Percentiles rank a stretch among this genome's conserved stretches.
These are phyloP conservation scores for Podotricha telesiphe DNA, from an alignment of 2,888 invertebrate species.

Conservation along the genomic window DNA sequence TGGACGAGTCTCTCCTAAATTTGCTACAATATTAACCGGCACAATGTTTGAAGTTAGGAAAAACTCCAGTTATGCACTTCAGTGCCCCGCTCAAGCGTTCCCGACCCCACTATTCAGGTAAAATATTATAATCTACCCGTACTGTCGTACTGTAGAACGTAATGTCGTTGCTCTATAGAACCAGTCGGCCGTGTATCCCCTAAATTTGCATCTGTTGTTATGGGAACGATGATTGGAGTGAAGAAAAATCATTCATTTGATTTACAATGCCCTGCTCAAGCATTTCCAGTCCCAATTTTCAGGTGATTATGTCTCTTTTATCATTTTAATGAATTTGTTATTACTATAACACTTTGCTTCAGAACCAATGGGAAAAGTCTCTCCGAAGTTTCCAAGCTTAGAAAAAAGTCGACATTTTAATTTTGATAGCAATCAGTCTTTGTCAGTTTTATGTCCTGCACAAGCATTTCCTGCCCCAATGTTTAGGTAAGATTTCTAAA, in stretches of 20 bases:
- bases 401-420: conserved; percentile 73
- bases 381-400: conserved; percentile 84
- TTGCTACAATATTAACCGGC: conserved; percentile 79
- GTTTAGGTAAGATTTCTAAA: conserved; percentile 85
- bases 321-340: conserved; percentile 12
- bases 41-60: conserved; percentile 83
- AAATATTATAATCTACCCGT: conserved; percentile 42
- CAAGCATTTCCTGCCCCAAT: conserved; percentile 88
- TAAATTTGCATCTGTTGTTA: conserved; percentile 86
- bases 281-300: conserved; percentile 86
- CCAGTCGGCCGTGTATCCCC: conserved; percentile 88
- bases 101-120: conserved; percentile 83
- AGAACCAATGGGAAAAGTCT: conserved; percentile 87
- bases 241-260: conserved; percentile 75
- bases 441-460: conserved; percentile 85
- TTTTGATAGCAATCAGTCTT: conserved; percentile 68
- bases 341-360: conserved; percentile 53
- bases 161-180: conserved; percentile 70
- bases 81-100: conserved; percentile 88
- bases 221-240: conserved; percentile 84
- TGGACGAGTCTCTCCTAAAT: conserved; percentile 80
- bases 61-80: conserved; percentile 74
- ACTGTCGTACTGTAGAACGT: conserved; percentile 12
- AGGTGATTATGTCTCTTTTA: conserved; percentile 56
- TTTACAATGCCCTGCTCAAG: conserved; percentile 87